A percentile compares a stretch with the other conserved stretches of the same genome.
Evolutionary conservation across 1,140 invertebrate genomes (phyloP).

Genomic region (Drosophila littoralis): DNA sequence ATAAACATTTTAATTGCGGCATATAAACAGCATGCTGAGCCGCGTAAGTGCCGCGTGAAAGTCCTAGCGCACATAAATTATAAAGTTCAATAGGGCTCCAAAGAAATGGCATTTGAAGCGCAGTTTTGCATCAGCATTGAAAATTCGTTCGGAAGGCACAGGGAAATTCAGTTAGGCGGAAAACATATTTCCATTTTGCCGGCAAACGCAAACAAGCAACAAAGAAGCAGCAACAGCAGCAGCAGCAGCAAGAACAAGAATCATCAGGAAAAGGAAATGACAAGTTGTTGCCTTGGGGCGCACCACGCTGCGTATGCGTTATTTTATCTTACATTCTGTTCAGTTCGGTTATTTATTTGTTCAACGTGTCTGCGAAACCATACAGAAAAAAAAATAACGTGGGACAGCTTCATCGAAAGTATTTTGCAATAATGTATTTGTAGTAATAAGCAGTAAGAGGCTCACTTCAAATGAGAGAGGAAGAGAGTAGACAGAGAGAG

Average conservation of each 20-base stretch:
- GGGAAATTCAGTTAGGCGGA: conserved; percentile 20
- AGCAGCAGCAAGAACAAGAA: conserved; percentile 2
- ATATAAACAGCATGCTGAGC: conserved; percentile 45
- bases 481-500: neutral
- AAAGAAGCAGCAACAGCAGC: neutral
- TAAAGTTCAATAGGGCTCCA: neutral
- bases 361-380: conserved; percentile 4
- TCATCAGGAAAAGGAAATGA: conserved; percentile 13
- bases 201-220: neutral
- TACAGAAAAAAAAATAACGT: neutral
- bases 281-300: conserved; percentile 29
- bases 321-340: conserved; percentile 11
- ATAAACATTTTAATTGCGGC: conserved; percentile 60
- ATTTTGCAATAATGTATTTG: neutral
- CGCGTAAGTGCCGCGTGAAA: neutral
- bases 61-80: neutral
- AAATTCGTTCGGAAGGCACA: conserved; percentile 15
- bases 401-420: conserved; percentile 5
- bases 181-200: conserved; percentile 40
- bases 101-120: neutral
- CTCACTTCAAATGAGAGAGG: neutral
- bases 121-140: conserved; percentile 18
- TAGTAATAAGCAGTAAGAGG: neutral
- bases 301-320: conserved; percentile 32
- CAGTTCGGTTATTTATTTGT: conserved; percentile 13